These are phyloP conservation scores for Physeter macrocephalus DNA, from an alignment of 2,113 vertebrate genomes.

Conservation along the genomic window DNA sequence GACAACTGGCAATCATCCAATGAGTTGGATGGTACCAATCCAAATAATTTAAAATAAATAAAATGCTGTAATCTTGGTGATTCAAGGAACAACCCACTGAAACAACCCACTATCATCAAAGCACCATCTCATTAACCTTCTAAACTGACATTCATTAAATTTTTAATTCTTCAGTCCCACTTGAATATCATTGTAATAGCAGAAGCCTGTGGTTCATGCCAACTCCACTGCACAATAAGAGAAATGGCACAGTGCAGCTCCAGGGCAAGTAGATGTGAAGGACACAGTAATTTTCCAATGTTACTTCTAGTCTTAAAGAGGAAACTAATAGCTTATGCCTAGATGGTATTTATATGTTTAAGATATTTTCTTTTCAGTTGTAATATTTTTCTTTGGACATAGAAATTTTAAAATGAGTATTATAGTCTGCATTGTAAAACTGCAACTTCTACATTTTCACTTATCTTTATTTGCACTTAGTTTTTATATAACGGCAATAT, in stretches of 20 bases:
- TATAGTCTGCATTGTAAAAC: background rate
- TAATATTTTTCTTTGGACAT: background rate
- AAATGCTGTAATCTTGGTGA: background rate
- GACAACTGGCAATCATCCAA: background rate
- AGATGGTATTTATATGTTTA: background rate
- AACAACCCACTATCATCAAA: background rate
- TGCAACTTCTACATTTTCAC: background rate
- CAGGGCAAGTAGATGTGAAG: background rate
- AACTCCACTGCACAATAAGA: background rate
- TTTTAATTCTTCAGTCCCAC: background rate
- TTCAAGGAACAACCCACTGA: background rate
- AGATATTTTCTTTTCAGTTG: background rate
- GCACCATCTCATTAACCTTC: background rate
- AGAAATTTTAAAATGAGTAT: background rate
- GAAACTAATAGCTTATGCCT: background rate
- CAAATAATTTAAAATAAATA: background rate
- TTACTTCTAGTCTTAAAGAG: background rate
- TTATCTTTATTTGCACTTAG: background rate
- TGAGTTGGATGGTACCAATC: background rate
- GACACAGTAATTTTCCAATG: background rate
- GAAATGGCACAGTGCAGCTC: background rate
- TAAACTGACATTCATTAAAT: background rate
- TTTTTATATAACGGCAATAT: background rate
- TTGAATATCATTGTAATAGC: background rate
- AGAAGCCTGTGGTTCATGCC: background rate